Conservation (phyloP, 2,113 vertebrate genomes). For the Rostratula benghalensis region DNA sequence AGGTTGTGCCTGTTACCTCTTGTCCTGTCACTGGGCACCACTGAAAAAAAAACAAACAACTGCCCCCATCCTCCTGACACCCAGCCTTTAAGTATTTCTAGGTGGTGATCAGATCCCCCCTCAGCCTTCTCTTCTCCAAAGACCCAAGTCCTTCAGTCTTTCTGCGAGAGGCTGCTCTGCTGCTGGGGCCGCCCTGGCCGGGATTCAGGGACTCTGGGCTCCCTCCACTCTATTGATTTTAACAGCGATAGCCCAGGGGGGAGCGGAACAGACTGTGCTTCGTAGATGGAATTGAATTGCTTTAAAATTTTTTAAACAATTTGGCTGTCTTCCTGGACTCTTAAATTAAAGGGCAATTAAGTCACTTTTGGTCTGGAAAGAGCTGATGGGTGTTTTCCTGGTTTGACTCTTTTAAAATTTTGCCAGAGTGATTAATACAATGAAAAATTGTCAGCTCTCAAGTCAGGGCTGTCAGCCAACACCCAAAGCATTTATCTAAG, state of each 20-base stretch:
- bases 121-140: too few relatives aligned
- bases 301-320: not conserved
- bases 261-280: not conserved
- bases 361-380: constrained; percentile 5
- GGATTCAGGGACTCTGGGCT: not conserved
- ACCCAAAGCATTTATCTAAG: not conserved
- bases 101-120: too few relatives aligned
- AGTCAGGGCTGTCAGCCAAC: constrained; percentile 33
- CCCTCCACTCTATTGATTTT: not conserved
- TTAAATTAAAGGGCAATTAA: constrained; percentile 60
- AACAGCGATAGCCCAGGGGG: not conserved
- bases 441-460: not conserved
- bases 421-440: constrained; percentile 16
- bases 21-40: too few relatives aligned
- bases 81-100: too few relatives aligned
- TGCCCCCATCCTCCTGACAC: too few relatives aligned
- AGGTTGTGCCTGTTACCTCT: too few relatives aligned
- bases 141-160: too few relatives aligned
- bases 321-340: constrained; percentile 4
- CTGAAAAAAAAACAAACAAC: too few relatives aligned
- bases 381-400: constrained; percentile 16
- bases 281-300: not conserved
- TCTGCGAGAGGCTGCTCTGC: not conserved
- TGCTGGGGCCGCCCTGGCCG: not conserved
- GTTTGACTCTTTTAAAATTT: not conserved